Conservation (phyloP, 1,140 invertebrate genomes). For the Nilaparvata lugens region DNA sequence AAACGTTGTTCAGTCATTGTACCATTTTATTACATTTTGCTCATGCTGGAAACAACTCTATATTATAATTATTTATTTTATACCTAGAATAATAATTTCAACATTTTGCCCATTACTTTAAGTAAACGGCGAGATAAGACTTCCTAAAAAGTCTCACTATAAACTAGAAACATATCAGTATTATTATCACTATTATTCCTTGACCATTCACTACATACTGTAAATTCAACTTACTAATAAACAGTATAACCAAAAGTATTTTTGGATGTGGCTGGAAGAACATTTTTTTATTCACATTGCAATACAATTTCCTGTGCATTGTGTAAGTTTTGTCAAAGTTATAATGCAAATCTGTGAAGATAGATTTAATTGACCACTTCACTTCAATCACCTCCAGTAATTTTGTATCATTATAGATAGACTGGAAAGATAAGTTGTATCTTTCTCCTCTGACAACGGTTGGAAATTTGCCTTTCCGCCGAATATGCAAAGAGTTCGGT, state of each 20-base stretch:
- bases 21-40: not conserved
- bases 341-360: not conserved
- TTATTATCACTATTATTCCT: no score
- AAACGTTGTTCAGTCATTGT: not conserved
- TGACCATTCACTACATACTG: no score
- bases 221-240: not conserved
- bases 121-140: not conserved
- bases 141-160: no score
- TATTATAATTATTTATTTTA: not conserved
- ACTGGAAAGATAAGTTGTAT: constrained; percentile 82
- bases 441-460: constrained; percentile 94
- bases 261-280: not conserved
- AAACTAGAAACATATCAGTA: no score
- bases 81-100: not conserved
- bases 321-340: not conserved
- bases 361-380: not conserved
- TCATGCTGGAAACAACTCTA: not conserved
- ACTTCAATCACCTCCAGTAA: no score
- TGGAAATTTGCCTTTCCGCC: constrained; percentile 93
- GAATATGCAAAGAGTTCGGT: constrained; percentile 91
- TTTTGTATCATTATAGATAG: constrained; percentile 40
- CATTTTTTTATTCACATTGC: not conserved
- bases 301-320: not conserved
- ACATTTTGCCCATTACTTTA: not conserved
- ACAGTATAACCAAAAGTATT: not conserved